phyloP scores from a whole-genome alignment of 2,888 invertebrate genomes.

The Amiota communis region DNA sequence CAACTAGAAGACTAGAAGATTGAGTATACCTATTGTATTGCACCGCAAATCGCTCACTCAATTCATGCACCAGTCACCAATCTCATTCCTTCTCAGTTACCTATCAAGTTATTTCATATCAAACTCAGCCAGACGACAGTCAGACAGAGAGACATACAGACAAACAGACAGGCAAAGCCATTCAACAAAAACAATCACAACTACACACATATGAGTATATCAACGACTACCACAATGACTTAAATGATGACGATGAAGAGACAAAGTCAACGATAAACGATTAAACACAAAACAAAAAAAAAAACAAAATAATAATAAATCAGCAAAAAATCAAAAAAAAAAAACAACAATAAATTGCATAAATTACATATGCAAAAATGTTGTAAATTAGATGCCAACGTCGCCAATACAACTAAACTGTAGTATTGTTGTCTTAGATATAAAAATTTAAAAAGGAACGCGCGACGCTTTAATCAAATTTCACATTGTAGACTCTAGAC shows the following conservation, averaged over 20 bases:
- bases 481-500: too few species aligned
- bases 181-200: background rate
- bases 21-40: too few species aligned
- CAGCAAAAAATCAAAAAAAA: slow-evolving; percentile 41
- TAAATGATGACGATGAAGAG: too few species aligned
- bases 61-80: background rate
- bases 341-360: slow-evolving; percentile 34
- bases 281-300: slow-evolving; percentile 15
- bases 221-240: too few species aligned
- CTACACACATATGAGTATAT: background rate
- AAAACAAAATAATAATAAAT: background rate
- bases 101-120: background rate
- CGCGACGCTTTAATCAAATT: too few species aligned
- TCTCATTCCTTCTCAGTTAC: background rate
- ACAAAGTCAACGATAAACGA: slow-evolving; percentile 6
- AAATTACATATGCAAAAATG: slow-evolving; percentile 55
- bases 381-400: slow-evolving; percentile 5
- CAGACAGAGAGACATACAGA: background rate
- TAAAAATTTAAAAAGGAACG: too few species aligned
- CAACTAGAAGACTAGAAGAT: too few species aligned
- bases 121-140: background rate
- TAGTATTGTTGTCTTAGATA: too few species aligned
- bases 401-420: too few species aligned
- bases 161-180: too few species aligned
- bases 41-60: too few species aligned